These are phyloP conservation scores for Mus spicilegus DNA, from an alignment of 2,113 vertebrate species.

Conservation along the genomic window DNA sequence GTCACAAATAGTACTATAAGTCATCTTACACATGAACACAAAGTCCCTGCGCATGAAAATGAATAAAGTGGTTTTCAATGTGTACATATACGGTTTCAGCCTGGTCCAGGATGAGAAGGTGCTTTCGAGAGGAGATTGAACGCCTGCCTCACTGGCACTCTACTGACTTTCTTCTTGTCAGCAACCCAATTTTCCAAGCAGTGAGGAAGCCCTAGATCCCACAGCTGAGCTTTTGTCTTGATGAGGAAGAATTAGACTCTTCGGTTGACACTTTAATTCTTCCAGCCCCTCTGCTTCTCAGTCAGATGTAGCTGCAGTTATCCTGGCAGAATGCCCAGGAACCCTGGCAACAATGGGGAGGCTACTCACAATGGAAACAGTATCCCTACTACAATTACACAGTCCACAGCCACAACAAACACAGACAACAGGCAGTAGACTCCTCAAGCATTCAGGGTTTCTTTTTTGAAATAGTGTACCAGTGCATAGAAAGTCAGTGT, in stretches of 20 bases:
- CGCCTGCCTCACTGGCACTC: slow-evolving; percentile 99
- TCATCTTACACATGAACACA: not conserved
- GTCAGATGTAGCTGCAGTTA: slow-evolving; percentile 98
- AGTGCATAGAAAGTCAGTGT: slow-evolving; percentile 94
- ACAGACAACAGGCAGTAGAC: slow-evolving; percentile 91
- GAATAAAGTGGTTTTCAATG: not conserved
- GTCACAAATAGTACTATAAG: too few species aligned
- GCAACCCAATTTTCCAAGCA: slow-evolving; percentile 98
- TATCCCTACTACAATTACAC: slow-evolving; percentile 91
- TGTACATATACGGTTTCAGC: slow-evolving; percentile 95
- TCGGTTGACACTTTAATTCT: slow-evolving; percentile 97
- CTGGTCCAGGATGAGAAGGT: slow-evolving; percentile 95
- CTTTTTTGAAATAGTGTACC: slow-evolving; percentile 96
- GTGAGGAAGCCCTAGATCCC: slow-evolving; percentile 99
- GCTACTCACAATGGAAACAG: slow-evolving; percentile 94
- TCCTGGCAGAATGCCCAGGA: slow-evolving; percentile 98
- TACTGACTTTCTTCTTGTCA: slow-evolving; percentile 96
- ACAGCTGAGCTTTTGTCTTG: slow-evolving; percentile 99
- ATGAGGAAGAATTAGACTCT: slow-evolving; percentile 96
- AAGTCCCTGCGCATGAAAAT: not conserved
- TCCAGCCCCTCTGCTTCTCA: slow-evolving; percentile 97
- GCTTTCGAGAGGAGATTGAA: slow-evolving; percentile 96
- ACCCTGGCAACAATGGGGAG: slow-evolving; percentile 96
- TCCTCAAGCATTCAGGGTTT: slow-evolving; percentile 95
- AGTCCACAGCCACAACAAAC: slow-evolving; percentile 91